phyloP scores from a whole-genome alignment of 1,140 invertebrate genomes.

The Papilio helenus region DNA sequence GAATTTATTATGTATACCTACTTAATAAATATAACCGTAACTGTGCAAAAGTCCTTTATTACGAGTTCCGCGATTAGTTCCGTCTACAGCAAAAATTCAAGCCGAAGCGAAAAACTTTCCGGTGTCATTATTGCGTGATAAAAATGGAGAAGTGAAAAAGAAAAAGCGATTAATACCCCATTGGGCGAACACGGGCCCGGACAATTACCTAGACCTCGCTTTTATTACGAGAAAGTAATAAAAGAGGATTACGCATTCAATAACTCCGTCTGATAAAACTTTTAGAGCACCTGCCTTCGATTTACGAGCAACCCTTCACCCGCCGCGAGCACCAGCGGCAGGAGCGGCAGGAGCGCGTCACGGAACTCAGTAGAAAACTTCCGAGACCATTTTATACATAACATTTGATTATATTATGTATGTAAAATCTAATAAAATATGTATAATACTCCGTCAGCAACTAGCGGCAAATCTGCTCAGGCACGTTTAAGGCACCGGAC shows the following conservation, averaged over 20 bases:
- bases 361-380: no score
- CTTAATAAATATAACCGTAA: neutral
- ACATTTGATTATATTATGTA: conserved; percentile 40
- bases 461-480: conserved; percentile 48
- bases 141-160: conserved; percentile 42
- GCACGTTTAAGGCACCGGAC: conserved; percentile 53
- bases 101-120: conserved; percentile 24
- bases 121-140: conserved; percentile 32
- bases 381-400: no score
- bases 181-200: conserved; percentile 54
- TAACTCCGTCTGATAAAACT: conserved; percentile 73
- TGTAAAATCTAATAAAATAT: conserved; percentile 52
- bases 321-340: conserved; percentile 17
- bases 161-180: conserved; percentile 60
- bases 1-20: conserved; percentile 4
- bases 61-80: neutral
- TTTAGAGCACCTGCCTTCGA: conserved; percentile 68
- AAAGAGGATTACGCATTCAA: conserved; percentile 77
- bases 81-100: conserved; percentile 5
- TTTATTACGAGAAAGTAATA: conserved; percentile 72
- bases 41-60: neutral
- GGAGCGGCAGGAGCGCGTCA: no score
- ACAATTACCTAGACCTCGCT: conserved; percentile 62
- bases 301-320: conserved; percentile 69
- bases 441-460: conserved; percentile 63